Percentiles rank a stretch among this genome's conserved stretches.
These are phyloP conservation scores for Sciurus carolinensis DNA, from an alignment of 2,797 vertebrate species.

Conservation along the genomic window DNA sequence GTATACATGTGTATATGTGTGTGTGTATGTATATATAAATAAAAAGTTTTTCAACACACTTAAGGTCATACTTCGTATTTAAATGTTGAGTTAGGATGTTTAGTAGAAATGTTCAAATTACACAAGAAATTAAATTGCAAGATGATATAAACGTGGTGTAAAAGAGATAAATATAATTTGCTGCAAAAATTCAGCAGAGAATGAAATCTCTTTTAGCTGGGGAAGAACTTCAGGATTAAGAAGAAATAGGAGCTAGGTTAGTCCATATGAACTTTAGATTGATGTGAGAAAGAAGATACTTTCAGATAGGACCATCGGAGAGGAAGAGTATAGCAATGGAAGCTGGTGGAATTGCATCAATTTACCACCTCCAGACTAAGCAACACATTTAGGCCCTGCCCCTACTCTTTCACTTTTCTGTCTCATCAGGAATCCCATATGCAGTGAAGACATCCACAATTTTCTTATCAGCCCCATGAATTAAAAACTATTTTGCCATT, in stretches of 20 bases:
- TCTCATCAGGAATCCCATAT: not conserved
- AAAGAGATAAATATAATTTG: not conserved
- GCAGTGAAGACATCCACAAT: not conserved
- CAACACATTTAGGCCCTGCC: not conserved
- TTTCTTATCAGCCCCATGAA: not conserved
- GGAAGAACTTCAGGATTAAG: not conserved
- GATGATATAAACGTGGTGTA: not conserved
- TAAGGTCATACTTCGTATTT: not conserved
- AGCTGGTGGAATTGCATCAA: not conserved
- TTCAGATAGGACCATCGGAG: not conserved
- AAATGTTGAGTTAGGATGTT: not conserved
- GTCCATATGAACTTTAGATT: not conserved
- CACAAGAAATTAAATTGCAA: not conserved
- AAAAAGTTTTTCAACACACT: not conserved
- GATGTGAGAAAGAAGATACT: not conserved
- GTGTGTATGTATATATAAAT: rapidly evolving
- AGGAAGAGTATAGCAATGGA: not conserved
- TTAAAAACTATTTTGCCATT: not conserved
- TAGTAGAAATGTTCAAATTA: not conserved
- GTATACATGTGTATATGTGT: not conserved
- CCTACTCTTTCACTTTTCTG: not conserved
- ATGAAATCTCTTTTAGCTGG: not conserved
- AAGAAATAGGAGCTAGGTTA: not conserved
- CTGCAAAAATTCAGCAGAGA: not conserved
- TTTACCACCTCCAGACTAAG: not conserved